Percentiles rank a stretch among this genome's conserved stretches.
phyloP scores from a whole-genome alignment of 1,140 invertebrate genomes.

The Brachionus asplanchnoidis region DNA sequence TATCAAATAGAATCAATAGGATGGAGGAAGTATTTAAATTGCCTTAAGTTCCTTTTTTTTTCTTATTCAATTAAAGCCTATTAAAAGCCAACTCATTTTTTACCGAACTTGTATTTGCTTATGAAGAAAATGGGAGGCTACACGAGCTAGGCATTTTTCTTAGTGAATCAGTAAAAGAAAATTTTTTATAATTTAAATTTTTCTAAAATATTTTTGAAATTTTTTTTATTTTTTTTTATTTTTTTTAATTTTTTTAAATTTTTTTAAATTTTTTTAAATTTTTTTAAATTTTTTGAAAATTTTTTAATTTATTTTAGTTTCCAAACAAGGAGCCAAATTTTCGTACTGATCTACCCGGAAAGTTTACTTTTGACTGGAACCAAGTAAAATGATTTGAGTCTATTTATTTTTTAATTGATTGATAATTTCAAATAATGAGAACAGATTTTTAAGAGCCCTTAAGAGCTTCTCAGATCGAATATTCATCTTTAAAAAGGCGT shows the following conservation, averaged over 20 bases:
- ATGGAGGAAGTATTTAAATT: slow-evolving; percentile 1
- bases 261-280: no score
- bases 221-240: no score
- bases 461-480: neutral
- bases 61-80: neutral
- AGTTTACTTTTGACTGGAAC: slow-evolving; percentile 16
- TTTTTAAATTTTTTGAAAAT: no score
- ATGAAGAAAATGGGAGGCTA: neutral
- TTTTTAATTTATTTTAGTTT: neutral
- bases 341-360: neutral
- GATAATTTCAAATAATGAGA: neutral
- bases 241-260: no score
- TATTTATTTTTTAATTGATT: neutral
- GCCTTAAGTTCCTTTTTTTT: neutral
- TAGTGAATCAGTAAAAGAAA: neutral
- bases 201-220: no score
- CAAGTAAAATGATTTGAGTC: neutral
- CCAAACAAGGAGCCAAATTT: neutral
- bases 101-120: neutral
- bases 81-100: neutral
- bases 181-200: neutral
- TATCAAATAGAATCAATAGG: neutral
- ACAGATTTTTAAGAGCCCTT: neutral
- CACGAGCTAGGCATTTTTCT: neutral
- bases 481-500: neutral